Conservation (phyloP, 2,888 invertebrate species). For the Hoplodrina ambigua region DNA sequence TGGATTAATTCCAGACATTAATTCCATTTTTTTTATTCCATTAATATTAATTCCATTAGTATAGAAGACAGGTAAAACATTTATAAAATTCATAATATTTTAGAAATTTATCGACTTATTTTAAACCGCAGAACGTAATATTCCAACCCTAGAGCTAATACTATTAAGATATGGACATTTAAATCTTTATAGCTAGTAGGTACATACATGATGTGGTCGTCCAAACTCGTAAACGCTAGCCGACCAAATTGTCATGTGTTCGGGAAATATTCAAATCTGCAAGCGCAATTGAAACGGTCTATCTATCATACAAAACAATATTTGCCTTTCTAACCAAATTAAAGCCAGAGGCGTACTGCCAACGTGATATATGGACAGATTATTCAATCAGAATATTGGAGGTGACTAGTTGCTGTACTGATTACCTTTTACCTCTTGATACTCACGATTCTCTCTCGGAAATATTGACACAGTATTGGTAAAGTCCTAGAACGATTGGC, state of each 20-base stretch:
- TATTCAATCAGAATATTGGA: slow-evolving; percentile 58
- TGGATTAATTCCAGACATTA: too few species aligned
- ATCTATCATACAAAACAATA: slow-evolving; percentile 47
- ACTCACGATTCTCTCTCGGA: slow-evolving; percentile 9
- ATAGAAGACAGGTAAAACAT: too few species aligned
- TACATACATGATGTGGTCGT: background rate
- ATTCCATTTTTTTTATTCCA: too few species aligned
- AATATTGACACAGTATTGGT: slow-evolving; percentile 39
- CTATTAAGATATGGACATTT: too few species aligned
- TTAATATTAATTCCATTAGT: too few species aligned
- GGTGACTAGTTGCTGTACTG: slow-evolving; percentile 44
- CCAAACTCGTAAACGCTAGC: background rate
- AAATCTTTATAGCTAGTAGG: too few species aligned
- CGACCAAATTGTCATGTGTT: background rate
- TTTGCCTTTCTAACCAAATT: slow-evolving; percentile 46
- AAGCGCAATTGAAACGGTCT: slow-evolving; percentile 15
- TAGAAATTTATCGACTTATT: too few species aligned
- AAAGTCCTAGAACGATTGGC: slow-evolving; percentile 18
- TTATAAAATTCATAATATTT: too few species aligned
- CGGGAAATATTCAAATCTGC: slow-evolving; percentile 4
- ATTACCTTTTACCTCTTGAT: slow-evolving; percentile 34
- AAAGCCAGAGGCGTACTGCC: slow-evolving; percentile 17
- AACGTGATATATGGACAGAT: slow-evolving; percentile 46
- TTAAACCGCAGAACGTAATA: too few species aligned
- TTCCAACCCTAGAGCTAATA: too few species aligned